Base-by-base conservation (phyloP, 2,113 vertebrate species). In the Triplophysa tibetana region DNA sequence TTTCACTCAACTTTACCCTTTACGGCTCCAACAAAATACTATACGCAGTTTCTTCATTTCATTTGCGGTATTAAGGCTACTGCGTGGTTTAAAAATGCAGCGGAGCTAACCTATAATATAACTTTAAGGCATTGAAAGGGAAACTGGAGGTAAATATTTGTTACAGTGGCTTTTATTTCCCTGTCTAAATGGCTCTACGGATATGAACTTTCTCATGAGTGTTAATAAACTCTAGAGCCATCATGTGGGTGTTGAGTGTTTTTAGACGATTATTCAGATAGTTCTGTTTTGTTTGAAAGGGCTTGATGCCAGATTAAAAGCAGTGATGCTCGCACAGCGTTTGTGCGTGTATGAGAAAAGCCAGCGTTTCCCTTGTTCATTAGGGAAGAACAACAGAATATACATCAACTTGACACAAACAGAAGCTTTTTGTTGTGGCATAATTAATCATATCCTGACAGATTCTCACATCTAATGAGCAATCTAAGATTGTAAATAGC, bases 401-500 rank as follows among this genome's bases (percentile, higher is more conserved):
- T 91, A 88, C 86, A 91, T 90, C 90, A 91, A 89, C 79, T 86
- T 91, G 90, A 91, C 91, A 89, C 87, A 89, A 91, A 89, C 89
- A 90, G 89, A 92, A 89, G 90, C 88, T 75, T 84, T 87, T 77
- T 83, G 78, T 85, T 89, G 83, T 85, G 85, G 87, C 82, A 87
- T 90, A 90, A 91, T 92, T 86, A 93, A 90, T 92, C 90, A 91
- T 85, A 83, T 74, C 54, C 76, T 84, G 87, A 85, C 89, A 90
- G 82, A 77, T 81, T 87, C 84, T 83, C 78, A 83, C 82, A 82
- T 86, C 87, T 92, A 90, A 92, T 89, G 89, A 91, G 89, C 80
- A 83, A 87, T 88, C 83, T 85, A 82, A 77, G 81, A 87, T 84
- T 86, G 87, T 86, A 91, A 91, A 90, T 83, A 87, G 83, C 85